Evolutionary conservation across 2,113 vertebrate genomes (phyloP).

Genomic region (Boleophthalmus pectinirostris): DNA sequence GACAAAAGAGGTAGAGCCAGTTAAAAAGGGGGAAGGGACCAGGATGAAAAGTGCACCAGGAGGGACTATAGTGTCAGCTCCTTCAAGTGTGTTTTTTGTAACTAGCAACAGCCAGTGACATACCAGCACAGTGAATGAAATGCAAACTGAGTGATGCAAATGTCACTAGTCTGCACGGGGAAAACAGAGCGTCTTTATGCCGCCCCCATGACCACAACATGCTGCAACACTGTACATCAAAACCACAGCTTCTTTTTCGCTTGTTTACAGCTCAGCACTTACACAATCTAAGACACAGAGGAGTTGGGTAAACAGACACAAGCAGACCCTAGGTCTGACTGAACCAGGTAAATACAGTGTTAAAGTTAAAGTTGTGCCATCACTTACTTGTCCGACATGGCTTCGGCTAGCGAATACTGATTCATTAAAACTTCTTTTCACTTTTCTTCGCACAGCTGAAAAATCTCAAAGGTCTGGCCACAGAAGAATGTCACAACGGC

Average conservation of each 20-base stretch:
- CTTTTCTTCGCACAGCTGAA: conserved; percentile 45
- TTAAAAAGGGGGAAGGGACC: conserved; percentile 27
- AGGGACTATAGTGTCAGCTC: conserved; percentile 33
- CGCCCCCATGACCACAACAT: conserved; percentile 23
- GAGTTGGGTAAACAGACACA: conserved; percentile 27
- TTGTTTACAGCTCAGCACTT: conserved; percentile 10
- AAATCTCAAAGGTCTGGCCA: conserved; percentile 25
- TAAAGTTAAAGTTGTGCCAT: conserved; percentile 18
- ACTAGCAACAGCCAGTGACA: conserved; percentile 60
- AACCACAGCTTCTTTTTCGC: conserved; percentile 16
- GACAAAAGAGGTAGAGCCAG: conserved; percentile 43
- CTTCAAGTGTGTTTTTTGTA: conserved; percentile 51
- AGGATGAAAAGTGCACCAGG: conserved; percentile 29
- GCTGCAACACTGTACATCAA: conserved; percentile 43
- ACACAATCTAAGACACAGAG: conserved; percentile 24
- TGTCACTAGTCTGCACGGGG: conserved; percentile 57
- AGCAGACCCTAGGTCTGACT: neutral
- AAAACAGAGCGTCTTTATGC: conserved; percentile 68
- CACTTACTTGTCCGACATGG: conserved; percentile 82
- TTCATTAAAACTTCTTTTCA: conserved; percentile 71
- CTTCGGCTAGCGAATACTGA: conserved; percentile 71
- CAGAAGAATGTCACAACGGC: conserved; percentile 12
- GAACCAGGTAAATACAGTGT: neutral
- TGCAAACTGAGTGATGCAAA: conserved; percentile 77
- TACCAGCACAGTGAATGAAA: conserved; percentile 61